Conservation (phyloP, 2,113 vertebrate species). For the Gambusia affinis region DNA sequence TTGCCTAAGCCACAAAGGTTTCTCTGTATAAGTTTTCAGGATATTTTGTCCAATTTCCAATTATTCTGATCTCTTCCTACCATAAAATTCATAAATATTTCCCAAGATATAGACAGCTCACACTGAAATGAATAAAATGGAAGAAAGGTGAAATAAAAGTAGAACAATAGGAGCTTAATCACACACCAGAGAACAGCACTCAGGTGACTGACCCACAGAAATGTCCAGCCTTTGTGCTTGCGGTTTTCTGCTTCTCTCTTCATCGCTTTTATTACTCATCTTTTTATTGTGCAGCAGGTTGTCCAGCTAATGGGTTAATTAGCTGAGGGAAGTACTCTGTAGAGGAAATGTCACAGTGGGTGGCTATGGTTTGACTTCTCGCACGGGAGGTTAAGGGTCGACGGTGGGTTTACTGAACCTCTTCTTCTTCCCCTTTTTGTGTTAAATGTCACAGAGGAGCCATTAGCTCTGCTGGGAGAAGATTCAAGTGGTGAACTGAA, state of each 20-base stretch:
- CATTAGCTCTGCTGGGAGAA: conserved; percentile 41
- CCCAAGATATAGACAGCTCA: no score
- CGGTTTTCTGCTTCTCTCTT: not conserved
- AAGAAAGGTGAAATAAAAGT: no score
- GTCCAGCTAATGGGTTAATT: conserved; percentile 77
- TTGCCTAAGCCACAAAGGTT: no score
- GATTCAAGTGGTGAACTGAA: conserved; percentile 22
- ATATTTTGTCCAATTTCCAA: no score
- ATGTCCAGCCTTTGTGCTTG: not conserved
- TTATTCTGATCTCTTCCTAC: no score
- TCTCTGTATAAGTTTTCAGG: no score
- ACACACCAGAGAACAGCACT: not conserved
- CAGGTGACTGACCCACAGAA: not conserved
- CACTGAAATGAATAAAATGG: no score
- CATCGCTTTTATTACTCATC: conserved; percentile 8
- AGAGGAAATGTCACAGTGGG: conserved; percentile 76
- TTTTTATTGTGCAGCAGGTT: conserved; percentile 53
- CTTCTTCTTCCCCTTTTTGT: conserved; percentile 74
- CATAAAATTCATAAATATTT: no score
- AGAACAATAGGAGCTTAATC: not conserved
- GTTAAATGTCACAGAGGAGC: conserved; percentile 77
- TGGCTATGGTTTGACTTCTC: conserved; percentile 77
- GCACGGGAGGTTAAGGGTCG: conserved; percentile 65
- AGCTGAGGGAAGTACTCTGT: conserved; percentile 71
- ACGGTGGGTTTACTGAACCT: conserved; percentile 66